Percentiles rank a stretch among this genome's conserved stretches.
phyloP scores from a whole-genome alignment of 2,797 vertebrate species.

The Sebastes melanostomus region DNA sequence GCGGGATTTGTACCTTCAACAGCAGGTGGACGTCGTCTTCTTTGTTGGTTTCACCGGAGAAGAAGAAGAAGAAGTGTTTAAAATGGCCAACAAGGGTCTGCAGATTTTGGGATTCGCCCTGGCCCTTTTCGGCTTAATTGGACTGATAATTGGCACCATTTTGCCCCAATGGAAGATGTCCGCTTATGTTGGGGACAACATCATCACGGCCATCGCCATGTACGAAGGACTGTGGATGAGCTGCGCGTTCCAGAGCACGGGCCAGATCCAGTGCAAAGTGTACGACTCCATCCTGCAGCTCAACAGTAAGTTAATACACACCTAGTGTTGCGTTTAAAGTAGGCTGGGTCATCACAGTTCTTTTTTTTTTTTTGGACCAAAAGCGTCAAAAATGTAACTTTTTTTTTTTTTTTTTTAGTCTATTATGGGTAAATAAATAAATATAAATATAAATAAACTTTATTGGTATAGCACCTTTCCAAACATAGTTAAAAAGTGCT shows the following conservation, averaged over 20 bases:
- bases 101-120: constrained; percentile 89
- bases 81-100: constrained; percentile 89
- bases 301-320: constrained; percentile 77
- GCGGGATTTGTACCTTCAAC: not conserved
- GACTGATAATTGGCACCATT: constrained; percentile 85
- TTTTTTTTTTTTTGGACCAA: not conserved
- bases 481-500: no score
- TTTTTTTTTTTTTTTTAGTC: no score
- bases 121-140: constrained; percentile 84
- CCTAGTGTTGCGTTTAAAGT: fast-evolving
- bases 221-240: constrained; percentile 93
- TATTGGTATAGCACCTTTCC: no score
- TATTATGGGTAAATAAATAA: no score
- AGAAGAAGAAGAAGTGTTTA: not conserved
- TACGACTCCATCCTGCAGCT: constrained; percentile 90
- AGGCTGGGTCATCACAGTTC: not conserved
- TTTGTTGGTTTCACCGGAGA: constrained; percentile 5
- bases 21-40: constrained; percentile 46
- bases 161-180: constrained; percentile 93
- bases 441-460: no score
- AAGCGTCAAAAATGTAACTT: not conserved
- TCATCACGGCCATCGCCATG: constrained; percentile 89
- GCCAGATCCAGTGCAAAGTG: constrained; percentile 88
- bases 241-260: constrained; percentile 90
- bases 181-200: constrained; percentile 87